A percentile compares a stretch with the other conserved stretches of the same genome.
Conservation (phyloP, 1,140 invertebrate genomes). For the Ridgeia piscesae region DNA sequence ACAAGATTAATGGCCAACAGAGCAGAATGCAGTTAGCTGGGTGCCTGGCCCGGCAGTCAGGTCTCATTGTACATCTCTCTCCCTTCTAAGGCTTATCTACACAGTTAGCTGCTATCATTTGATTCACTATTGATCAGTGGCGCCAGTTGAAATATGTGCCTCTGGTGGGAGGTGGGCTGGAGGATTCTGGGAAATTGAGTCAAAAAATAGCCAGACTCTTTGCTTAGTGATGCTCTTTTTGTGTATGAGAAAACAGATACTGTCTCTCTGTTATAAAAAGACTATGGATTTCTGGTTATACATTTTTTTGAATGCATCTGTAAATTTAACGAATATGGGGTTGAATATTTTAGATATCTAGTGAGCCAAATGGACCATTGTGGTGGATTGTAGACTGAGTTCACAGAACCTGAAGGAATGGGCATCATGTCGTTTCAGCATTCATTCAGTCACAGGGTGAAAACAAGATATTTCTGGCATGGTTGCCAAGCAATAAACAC, state of each 20-base stretch:
- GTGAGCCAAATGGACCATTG: no score
- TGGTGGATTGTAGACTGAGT: no score
- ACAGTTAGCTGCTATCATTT: background rate
- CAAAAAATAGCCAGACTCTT: background rate
- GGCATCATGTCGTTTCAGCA: no score
- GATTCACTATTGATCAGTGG: background rate
- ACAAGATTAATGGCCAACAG: background rate
- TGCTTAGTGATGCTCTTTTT: background rate
- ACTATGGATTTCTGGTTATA: no score
- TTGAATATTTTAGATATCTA: no score
- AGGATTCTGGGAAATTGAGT: background rate
- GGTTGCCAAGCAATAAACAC: no score
- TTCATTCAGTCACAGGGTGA: no score
- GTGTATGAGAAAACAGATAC: background rate
- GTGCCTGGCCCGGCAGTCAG: background rate
- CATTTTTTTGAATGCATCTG: no score
- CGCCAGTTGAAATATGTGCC: background rate
- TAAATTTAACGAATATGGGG: no score
- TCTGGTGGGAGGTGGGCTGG: background rate
- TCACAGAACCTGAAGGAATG: no score
- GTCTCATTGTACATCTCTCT: background rate
- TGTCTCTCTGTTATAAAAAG: background rate
- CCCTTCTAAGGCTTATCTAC: background rate
- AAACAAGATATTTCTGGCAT: no score
- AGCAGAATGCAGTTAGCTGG: background rate